Conservation (phyloP, 2,797 vertebrate genomes). For the Sebastes alutus region DNA sequence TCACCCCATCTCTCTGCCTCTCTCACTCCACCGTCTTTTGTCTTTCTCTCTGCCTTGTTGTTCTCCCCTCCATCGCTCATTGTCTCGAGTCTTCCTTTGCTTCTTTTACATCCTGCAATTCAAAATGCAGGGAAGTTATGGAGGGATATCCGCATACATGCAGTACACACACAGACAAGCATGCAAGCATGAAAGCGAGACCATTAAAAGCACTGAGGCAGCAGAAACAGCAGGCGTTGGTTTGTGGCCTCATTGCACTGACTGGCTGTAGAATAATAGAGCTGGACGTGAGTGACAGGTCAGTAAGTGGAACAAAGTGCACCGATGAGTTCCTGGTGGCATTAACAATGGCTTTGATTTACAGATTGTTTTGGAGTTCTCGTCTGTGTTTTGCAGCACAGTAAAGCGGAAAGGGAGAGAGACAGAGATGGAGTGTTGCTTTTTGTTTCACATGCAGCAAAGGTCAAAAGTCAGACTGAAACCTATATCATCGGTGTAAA, state of each 20-base stretch:
- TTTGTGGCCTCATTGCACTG: slow-evolving; percentile 70
- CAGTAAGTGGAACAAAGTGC: slow-evolving; percentile 67
- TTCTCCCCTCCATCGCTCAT: slow-evolving; percentile 24
- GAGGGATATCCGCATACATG: slow-evolving; percentile 43
- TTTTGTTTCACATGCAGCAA: slow-evolving; percentile 40
- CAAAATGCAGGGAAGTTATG: slow-evolving; percentile 46
- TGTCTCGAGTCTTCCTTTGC: slow-evolving; percentile 38
- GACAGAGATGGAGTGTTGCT: slow-evolving; percentile 10
- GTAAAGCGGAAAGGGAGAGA: slow-evolving; percentile 24
- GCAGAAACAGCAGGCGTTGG: slow-evolving; percentile 72
- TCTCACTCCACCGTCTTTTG: slow-evolving; percentile 30
- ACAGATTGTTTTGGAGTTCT: slow-evolving; percentile 49
- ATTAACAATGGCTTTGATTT: slow-evolving; percentile 50
- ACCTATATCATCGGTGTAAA: slow-evolving; percentile 10
- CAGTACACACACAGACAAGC: slow-evolving; percentile 32
- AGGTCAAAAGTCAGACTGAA: slow-evolving; percentile 48
- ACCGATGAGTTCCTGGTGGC: slow-evolving; percentile 41
- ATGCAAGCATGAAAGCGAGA: slow-evolving; percentile 49
- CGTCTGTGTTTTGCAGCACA: slow-evolving; percentile 8
- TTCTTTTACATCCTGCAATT: slow-evolving; percentile 55
- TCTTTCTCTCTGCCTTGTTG: slow-evolving; percentile 9
- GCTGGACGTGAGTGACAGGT: slow-evolving; percentile 64
- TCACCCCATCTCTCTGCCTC: slow-evolving; percentile 7
- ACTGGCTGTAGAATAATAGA: slow-evolving; percentile 70
- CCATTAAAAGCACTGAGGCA: slow-evolving; percentile 74